These are phyloP conservation scores for Sigmodon hispidus DNA, from an alignment of 2,113 vertebrate species.

Conservation along the genomic window DNA sequence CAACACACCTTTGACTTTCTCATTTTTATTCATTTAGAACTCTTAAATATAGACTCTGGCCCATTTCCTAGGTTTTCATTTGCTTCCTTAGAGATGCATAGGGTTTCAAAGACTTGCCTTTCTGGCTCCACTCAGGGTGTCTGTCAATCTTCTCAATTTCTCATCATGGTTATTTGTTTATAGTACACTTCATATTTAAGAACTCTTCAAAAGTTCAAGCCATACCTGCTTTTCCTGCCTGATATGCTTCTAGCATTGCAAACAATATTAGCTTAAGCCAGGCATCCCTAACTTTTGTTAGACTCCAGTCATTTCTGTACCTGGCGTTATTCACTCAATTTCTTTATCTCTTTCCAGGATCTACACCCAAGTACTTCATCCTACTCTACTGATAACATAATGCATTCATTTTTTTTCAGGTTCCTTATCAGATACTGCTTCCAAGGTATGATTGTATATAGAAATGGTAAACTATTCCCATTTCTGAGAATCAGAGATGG, in stretches of 20 bases:
- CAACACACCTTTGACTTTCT: not conserved
- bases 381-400: not conserved
- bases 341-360: not conserved
- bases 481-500: not conserved
- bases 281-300: not conserved
- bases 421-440: not conserved
- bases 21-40: not conserved
- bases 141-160: constrained; percentile 25
- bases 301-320: not conserved
- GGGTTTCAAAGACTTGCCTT: not conserved
- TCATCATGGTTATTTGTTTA: not conserved
- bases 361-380: not conserved
- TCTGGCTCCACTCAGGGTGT: not conserved
- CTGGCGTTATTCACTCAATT: not conserved
- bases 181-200: not conserved
- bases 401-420: not conserved
- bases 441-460: not conserved
- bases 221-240: not conserved
- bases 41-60: not conserved
- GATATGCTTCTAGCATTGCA: not conserved
- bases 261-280: not conserved
- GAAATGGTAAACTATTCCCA: not conserved
- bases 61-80: not conserved
- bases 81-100: not conserved
- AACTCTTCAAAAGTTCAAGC: not conserved